Percentiles rank a stretch among this genome's conserved stretches.
These are phyloP conservation scores for Silurus aristotelis DNA, from an alignment of 2,797 vertebrate genomes.

Conservation along the genomic window DNA sequence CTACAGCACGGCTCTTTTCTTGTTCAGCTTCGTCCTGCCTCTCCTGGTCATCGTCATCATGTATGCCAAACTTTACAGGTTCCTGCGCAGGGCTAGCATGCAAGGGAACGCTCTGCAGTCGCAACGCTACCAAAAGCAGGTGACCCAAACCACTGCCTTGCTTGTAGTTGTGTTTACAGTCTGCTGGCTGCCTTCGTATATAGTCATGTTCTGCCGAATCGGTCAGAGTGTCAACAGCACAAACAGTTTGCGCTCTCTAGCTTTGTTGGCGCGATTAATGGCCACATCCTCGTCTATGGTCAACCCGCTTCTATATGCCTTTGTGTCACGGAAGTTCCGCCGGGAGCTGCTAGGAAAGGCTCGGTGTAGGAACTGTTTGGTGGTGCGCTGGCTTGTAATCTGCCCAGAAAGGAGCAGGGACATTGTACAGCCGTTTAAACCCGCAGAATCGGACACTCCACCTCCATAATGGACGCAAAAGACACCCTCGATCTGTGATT, in stretches of 20 bases:
- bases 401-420: conserved; percentile 54
- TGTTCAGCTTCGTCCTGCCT: conserved; percentile 73
- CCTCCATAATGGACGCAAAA: conserved; percentile 47
- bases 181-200: conserved; percentile 79
- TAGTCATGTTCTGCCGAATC: conserved; percentile 74
- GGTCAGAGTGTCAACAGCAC: conserved; percentile 43
- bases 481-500: background rate
- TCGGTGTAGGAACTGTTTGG: conserved; percentile 58
- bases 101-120: conserved; percentile 66
- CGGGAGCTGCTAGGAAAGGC: conserved; percentile 65
- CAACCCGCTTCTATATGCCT: conserved; percentile 76
- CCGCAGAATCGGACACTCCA: conserved; percentile 63
- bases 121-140: conserved; percentile 77
- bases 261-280: conserved; percentile 70
- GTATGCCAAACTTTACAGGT: conserved; percentile 77
- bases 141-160: conserved; percentile 76
- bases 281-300: conserved; percentile 72
- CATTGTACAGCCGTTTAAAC: conserved; percentile 68
- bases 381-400: conserved; percentile 40
- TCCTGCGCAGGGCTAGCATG: conserved; percentile 63
- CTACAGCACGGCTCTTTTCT: conserved; percentile 74
- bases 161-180: conserved; percentile 77
- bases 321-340: conserved; percentile 77
- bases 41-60: conserved; percentile 73
- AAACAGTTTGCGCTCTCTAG: conserved; percentile 48